Evolutionary conservation across 2,888 invertebrate species (phyloP), one percentile per base, ranked within the genome.

Genomic region (Lobophora halterata): DNA sequence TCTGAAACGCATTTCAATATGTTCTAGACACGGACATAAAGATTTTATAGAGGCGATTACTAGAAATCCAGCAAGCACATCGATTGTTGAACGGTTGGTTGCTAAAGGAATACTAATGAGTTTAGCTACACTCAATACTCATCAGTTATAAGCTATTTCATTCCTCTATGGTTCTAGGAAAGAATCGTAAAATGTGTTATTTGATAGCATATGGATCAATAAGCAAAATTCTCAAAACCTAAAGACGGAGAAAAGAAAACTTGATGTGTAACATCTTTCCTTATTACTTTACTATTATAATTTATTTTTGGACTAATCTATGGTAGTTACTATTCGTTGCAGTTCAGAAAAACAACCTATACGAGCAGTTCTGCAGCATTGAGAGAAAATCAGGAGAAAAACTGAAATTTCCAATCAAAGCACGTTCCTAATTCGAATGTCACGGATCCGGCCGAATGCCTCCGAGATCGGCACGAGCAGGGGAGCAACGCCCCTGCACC

Each of bases 401-500:
- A 25, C 21, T 28, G 13, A 20, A 31, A 31, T 46, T 47, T 51
- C 54, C 58, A 64, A 69, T 64, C 54, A 58, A 49, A 62, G 59
- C 58, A 55, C 58, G 65, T 68, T 69, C 64, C 54, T 63, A 68
- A 71, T 69, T 65, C 54, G 52, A 65, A 62, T 71, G 63, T 68
- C 65, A 72, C 66, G 67, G 64, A 56, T 53, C 52, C 52, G 48
- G 40, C 58, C 56, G 67, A 68, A 52, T 57, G 58, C 53, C 52
- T 55, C 52, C 61, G 58, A 36, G 55, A 46, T 47, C 49, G 46
- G 65, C 65, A 71, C 71, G 70, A 72, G 68, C 50, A 53, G 52
- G 63, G 61, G 79, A 74, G 71, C 81, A 80, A 73, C 71, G 80
- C 59, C 72, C 79, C 64, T 58, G 63, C 79, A 81, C 80, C 79